Base-by-base conservation (phyloP, 1,140 invertebrate species). In the Macrobrachium nipponense region DNA sequence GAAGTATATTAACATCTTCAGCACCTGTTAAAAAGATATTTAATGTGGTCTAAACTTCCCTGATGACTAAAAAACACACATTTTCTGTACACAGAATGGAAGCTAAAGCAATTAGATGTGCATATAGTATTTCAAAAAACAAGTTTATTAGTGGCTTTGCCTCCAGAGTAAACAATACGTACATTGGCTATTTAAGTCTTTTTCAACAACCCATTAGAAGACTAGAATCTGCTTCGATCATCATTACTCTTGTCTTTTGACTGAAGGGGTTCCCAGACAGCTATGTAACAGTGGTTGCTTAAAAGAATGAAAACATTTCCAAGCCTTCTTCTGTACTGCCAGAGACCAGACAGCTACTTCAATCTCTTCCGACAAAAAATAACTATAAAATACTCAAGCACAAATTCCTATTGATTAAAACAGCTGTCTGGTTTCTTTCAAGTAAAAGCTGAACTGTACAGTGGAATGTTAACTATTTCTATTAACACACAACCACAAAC, bases 391-490 rank as follows among this genome's bases (percentile, higher is more conserved):
- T 36, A 6, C 36, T 23, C 68, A 70, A 70, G 6, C 36, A 17
- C 68, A 27, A 27, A 27, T 43, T 70, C 15, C 12, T 23, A 23
- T 43, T 2, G 18, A 43, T 14, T 66, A 64, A 70, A 36, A 20
- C 66, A 72, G 18, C 80, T 81, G 80, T 72, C 80, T 51, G 68
- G 36, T 72, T 60, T 81, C 80, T 59, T 58, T 43, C 66, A 81
- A 70, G 27, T 27, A 20, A 18, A 18, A 58, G 43, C 64, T 23
- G 51, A 18, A 20, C 80, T 81, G 66, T 81, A 81, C 80, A 81
- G 80, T 81, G 80, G 80, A 81, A 81, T 81, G 80, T 81, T 36
- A 81, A 59, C 80, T 72, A 81, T 81, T 58, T 72, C 80, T 81
- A 81, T 58, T 44, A 70, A 58, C 51, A 61, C 58, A 60, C 23